A percentile compares a stretch with the other conserved stretches of the same genome.
Evolutionary conservation across 2,888 invertebrate species (phyloP).

Genomic region (Lithodes maja): DNA sequence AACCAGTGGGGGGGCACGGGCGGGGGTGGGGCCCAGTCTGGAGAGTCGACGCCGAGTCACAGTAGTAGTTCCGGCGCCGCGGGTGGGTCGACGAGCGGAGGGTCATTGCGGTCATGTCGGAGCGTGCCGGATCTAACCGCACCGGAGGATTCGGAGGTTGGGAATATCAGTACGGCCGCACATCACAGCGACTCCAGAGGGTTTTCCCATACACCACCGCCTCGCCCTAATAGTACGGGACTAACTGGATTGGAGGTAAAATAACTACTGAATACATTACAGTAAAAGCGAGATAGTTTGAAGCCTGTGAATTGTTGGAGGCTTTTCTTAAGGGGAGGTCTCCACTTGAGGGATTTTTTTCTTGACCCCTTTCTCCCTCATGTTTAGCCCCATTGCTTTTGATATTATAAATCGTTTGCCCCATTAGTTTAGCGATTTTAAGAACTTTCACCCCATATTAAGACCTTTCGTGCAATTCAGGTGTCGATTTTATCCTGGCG

Average conservation of each 20-base stretch:
- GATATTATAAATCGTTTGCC: no score
- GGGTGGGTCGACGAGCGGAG: conserved; percentile 48
- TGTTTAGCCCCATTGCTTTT: no score
- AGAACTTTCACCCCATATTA: no score
- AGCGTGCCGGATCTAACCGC: conserved; percentile 71
- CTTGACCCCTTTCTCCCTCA: no score
- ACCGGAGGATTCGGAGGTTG: conserved; percentile 66
- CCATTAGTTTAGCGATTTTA: no score
- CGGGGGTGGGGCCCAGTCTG: conserved; percentile 37
- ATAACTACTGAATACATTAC: not conserved
- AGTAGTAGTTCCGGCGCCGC: conserved; percentile 57
- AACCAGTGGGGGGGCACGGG: conserved; percentile 24
- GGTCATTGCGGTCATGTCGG: conserved; percentile 61
- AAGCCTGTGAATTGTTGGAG: not conserved
- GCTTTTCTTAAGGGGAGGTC: no score
- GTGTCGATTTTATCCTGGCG: no score
- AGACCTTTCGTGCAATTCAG: no score
- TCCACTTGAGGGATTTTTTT: no score
- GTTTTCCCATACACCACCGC: conserved; percentile 56
- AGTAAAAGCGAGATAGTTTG: not conserved
- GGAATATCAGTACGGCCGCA: conserved; percentile 30
- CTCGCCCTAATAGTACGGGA: conserved; percentile 67
- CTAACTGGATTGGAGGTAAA: conserved; percentile 61
- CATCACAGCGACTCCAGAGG: conserved; percentile 25
- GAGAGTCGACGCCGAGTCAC: conserved; percentile 56